Evolutionary conservation across 2,888 invertebrate genomes (phyloP).

Genomic region (Omphaloscelis lunosa): DNA sequence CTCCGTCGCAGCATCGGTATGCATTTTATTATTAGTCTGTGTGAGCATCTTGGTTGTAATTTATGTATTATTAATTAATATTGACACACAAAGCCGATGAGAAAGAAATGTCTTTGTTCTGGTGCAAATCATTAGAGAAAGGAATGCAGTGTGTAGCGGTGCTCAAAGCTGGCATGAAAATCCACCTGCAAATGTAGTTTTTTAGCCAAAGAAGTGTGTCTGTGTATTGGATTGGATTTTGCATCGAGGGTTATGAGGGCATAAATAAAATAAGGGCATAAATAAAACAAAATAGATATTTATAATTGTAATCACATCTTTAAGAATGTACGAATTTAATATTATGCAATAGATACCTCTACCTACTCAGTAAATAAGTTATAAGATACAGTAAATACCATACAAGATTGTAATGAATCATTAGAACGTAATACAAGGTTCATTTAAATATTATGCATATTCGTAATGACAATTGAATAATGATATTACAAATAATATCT

Average conservation of each 20-base stretch:
- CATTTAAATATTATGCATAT: conserved; percentile 30
- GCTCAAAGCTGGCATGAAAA: background rate
- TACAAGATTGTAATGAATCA: conserved; percentile 8
- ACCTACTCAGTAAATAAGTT: background rate
- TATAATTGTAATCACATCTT: background rate
- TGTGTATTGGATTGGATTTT: no score
- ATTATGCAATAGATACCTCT: background rate
- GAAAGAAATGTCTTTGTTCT: background rate
- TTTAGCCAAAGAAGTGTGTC: background rate
- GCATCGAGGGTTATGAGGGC: no score
- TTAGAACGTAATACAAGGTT: conserved; percentile 21
- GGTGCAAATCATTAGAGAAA: background rate
- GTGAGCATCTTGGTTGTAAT: conserved; percentile 19
- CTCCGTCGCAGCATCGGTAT: conserved; percentile 1
- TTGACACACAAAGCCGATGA: conserved; percentile 25
- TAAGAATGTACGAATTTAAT: background rate
- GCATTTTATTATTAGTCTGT: conserved; percentile 4
- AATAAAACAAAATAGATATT: no score
- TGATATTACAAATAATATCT: background rate
- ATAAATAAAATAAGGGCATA: no score
- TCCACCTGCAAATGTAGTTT: background rate
- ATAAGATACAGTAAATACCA: background rate
- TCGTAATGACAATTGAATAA: conserved; percentile 1
- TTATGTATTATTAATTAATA: conserved; percentile 23
- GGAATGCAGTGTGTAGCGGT: background rate